Percentiles rank a stretch among this genome's conserved stretches.
Conservation (phyloP, 2,113 vertebrate species). For the Ahaetulla prasina region DNA sequence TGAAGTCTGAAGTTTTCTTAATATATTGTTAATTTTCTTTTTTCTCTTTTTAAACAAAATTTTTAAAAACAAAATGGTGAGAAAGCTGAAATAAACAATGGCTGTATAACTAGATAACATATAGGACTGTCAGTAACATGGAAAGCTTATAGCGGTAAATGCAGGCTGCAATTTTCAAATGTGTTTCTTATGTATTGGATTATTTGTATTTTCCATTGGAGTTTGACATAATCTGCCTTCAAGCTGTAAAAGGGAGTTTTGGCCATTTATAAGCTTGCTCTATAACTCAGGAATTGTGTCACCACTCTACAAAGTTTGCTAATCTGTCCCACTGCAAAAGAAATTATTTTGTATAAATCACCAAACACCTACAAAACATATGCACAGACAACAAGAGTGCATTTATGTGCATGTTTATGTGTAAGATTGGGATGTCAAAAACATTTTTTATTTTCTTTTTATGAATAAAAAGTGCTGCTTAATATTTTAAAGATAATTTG, state of each 20-base stretch:
- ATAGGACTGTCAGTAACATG: background rate
- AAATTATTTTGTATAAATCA: background rate
- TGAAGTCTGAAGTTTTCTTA: background rate
- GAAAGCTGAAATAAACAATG: background rate
- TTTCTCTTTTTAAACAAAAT: background rate
- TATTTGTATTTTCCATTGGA: background rate
- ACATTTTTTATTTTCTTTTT: background rate
- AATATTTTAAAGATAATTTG: background rate
- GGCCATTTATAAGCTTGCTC: background rate
- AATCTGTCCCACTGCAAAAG: background rate
- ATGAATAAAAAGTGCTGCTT: background rate
- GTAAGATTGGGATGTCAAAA: background rate
- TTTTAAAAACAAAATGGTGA: background rate
- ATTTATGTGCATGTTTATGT: background rate
- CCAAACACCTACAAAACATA: background rate
- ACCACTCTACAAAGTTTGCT: background rate
- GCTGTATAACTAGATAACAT: background rate
- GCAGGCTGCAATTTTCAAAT: background rate
- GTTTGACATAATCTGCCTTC: background rate
- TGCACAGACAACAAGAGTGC: background rate
- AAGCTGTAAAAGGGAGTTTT: background rate
- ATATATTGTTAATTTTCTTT: background rate
- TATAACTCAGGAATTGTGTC: background rate
- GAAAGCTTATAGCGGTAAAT: background rate
- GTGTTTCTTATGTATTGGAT: background rate